Evolutionary conservation across 2,888 invertebrate genomes (phyloP), one percentile per base, ranked within the genome.

Genomic region (Lacanobia wlatinum): DNA sequence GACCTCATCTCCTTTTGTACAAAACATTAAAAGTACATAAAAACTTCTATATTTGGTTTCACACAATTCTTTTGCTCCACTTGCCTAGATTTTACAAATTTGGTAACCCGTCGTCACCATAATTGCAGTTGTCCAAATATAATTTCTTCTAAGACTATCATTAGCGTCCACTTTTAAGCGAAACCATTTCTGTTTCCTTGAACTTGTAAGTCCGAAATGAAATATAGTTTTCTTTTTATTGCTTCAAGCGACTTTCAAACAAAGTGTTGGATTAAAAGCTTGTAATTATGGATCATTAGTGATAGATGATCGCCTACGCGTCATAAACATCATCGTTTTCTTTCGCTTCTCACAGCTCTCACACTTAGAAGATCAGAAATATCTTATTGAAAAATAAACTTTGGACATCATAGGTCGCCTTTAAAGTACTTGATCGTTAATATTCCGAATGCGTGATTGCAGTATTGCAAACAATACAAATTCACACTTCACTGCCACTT

Each of bases 41-140:
- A 85, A 78, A 18, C 76, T 40, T 56, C 83, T 64, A 76, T 81
- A 65, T 81, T 64, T 60, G 74, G 65, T 58, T 58, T 69, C 55
- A 70, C 53, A 82, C 74, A 73, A 58, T 56, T 79, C 61, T 53
- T 73, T 46, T 70, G 85, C 66, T 76, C 87, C 21, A 81, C 72
- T 86, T 83, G 77, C 85, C 83, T 78, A 84, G 69, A 78, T 85
- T 74, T 75, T 76, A 79, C 75, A 21, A 74, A 84, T 86, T 81
- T 80, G 81, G 83, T 80, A 71, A 83, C 74, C 53, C 48, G 66
- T 75, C 72, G 72, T 78, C 75, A 55, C 52, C 53, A 60, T 86
- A 81, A 85, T 83, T 76, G 78, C 69, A 78, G 78, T 73, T 79
- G 76, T 71, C 83, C 76, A 80, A 86, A 84, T 78, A 78, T 78